Conservation (phyloP, 2,113 vertebrate species). For the Carettochelys insculpta region DNA sequence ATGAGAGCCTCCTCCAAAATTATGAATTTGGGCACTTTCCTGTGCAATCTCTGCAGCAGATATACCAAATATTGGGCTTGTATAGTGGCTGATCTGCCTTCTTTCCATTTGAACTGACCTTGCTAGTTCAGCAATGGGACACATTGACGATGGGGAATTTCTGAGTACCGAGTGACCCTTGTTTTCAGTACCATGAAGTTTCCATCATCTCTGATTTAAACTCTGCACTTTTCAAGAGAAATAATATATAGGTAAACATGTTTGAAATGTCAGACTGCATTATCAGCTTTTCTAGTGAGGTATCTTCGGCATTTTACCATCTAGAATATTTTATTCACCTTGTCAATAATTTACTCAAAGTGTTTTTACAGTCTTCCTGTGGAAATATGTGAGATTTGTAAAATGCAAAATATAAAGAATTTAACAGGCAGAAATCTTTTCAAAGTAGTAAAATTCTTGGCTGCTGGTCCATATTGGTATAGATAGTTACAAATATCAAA, state of each 20-base stretch:
- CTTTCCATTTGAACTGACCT: background rate
- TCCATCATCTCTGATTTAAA: background rate
- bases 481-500: background rate
- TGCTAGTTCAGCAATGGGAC: background rate
- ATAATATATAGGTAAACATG: background rate
- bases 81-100: background rate
- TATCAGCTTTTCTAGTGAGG: background rate
- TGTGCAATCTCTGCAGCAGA: background rate
- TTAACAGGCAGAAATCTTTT: conserved; percentile 1
- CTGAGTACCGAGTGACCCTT: background rate
- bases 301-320: background rate
- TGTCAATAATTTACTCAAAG: conserved; percentile 1
- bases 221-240: background rate
- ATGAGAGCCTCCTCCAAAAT: background rate
- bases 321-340: background rate
- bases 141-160: background rate
- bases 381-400: background rate
- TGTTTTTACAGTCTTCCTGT: conserved; percentile 22
- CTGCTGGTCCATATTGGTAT: background rate
- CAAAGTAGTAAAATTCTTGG: background rate
- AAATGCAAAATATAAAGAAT: background rate
- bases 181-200: background rate
- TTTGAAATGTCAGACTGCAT: background rate
- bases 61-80: background rate
- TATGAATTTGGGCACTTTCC: background rate